These are phyloP conservation scores for Rhadina sibilatrix DNA, from an alignment of 2,113 vertebrate genomes.

Conservation along the genomic window DNA sequence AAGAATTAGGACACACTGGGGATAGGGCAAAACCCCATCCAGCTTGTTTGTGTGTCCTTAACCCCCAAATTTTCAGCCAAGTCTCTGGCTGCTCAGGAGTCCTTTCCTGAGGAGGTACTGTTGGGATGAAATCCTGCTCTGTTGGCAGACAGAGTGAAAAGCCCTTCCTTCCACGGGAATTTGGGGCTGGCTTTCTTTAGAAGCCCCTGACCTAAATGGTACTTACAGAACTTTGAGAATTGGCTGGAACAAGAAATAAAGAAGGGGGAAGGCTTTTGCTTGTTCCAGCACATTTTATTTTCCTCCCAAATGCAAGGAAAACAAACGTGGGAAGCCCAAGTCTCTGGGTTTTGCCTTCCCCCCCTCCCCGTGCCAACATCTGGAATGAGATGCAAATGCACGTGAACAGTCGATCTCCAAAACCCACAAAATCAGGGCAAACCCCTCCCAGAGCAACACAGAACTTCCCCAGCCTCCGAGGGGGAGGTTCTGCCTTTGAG, in stretches of 20 bases:
- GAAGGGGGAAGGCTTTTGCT: neutral
- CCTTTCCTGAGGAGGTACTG: neutral
- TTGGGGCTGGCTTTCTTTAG: neutral
- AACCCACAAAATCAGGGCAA: neutral
- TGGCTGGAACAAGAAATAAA: neutral
- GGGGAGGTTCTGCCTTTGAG: neutral
- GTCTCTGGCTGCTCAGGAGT: neutral
- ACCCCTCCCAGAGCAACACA: neutral
- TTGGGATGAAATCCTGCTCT: neutral
- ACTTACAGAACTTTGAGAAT: neutral
- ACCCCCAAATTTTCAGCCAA: neutral
- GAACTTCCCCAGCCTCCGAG: neutral
- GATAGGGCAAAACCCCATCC: neutral
- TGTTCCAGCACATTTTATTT: neutral
- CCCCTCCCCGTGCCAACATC: accelerated
- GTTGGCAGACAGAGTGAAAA: neutral
- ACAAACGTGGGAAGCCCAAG: neutral
- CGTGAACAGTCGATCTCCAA: accelerated
- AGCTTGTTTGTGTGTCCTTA: neutral
- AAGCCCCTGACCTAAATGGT: neutral
- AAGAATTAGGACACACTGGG: neutral
- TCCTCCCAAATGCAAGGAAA: neutral
- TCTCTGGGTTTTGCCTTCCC: neutral
- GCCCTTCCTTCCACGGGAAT: neutral
- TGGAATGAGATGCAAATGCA: neutral